Evolutionary conservation across 2,797 vertebrate genomes (phyloP), one percentile per base, ranked within the genome.

Genomic region (Margarornis squamiger): DNA sequence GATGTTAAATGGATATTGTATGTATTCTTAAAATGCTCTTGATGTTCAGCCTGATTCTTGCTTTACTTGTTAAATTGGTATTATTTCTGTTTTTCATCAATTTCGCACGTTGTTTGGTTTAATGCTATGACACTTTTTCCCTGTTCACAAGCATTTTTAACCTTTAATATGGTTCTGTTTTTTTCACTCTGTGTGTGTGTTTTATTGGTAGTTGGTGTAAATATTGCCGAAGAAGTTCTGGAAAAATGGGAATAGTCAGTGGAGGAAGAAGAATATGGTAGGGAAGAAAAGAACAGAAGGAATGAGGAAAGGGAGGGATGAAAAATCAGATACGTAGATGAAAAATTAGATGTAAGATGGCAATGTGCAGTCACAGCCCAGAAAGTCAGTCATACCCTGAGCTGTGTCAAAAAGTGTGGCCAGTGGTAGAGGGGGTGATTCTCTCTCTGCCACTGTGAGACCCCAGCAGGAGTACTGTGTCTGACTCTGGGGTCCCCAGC

Each of bases 331-430:
- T 85, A 41, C 2, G 4, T n/a, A 76, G 27, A 26, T 46, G 30
- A 68, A 91, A 87, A 68, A 45, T 61, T 3, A 75, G n/a, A 46
- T 73, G 5, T 22, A 43, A 83, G 43, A n/a, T 0, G 0, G 22
- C 46, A 75, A 3, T 29, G 9, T 73, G 58, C 1, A 0, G 32
- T 78, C 17, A n/a, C 34, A 94, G 58, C 49, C 57, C 58, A 36
- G 43, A 41, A 78, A 46, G 36, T 46, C 32, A 36, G 0, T 26
- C 0, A 0, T 39, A 48, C 4, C 12, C 14, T 46, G 48, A 49
- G 6, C 52, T 86, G 12, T 38, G 57, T 41, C 5, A 39, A 51
- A 76, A 46, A 75, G 12, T 0, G 0, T 36, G 52, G 12, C 23
- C 77, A 78, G n/a, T 41, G 58, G 15, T 54, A 0, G 0, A 72